phyloP scores from a whole-genome alignment of 2,113 vertebrate genomes.

The Actenoides hombroni region DNA sequence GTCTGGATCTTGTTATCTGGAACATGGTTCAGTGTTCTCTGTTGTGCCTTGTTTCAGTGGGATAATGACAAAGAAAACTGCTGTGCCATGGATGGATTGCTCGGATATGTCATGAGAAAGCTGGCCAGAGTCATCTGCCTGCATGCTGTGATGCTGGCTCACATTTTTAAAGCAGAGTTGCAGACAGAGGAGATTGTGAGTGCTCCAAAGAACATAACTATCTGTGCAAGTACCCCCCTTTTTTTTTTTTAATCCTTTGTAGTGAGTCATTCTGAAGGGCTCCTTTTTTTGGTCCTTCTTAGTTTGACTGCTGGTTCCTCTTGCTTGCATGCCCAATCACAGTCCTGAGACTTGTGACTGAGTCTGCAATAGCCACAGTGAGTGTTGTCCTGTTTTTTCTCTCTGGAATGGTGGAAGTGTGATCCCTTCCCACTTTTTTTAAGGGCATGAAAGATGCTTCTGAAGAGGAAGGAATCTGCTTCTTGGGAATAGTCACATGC shows the following conservation, averaged over 20 bases:
- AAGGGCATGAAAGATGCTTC: not conserved
- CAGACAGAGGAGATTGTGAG: not conserved
- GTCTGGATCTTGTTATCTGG: not conserved
- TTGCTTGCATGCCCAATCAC: not conserved
- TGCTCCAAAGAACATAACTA: not conserved
- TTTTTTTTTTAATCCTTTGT: not conserved
- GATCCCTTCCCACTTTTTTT: not conserved
- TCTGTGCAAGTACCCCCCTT: not conserved
- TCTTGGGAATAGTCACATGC: not conserved
- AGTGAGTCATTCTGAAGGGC: not conserved
- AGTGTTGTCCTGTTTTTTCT: not conserved
- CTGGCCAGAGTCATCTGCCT: not conserved
- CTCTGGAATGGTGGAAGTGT: not conserved
- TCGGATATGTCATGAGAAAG: slow-evolving; percentile 30
- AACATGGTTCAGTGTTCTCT: not conserved
- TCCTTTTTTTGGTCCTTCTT: slow-evolving; percentile 18
- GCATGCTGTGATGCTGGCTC: slow-evolving; percentile 30
- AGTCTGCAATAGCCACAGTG: not conserved
- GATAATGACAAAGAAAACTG: slow-evolving; percentile 18
- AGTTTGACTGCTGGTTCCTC: not conserved
- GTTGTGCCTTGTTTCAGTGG: slow-evolving; percentile 9
- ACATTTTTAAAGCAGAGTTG: slow-evolving; percentile 9
- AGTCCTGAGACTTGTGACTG: not conserved
- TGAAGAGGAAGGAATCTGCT: not conserved
- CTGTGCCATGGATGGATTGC: slow-evolving; percentile 15